Percentiles rank a stretch among this genome's conserved stretches.
These are phyloP conservation scores for Danio jaintianensis DNA, from an alignment of 2,797 vertebrate genomes.

Conservation along the genomic window DNA sequence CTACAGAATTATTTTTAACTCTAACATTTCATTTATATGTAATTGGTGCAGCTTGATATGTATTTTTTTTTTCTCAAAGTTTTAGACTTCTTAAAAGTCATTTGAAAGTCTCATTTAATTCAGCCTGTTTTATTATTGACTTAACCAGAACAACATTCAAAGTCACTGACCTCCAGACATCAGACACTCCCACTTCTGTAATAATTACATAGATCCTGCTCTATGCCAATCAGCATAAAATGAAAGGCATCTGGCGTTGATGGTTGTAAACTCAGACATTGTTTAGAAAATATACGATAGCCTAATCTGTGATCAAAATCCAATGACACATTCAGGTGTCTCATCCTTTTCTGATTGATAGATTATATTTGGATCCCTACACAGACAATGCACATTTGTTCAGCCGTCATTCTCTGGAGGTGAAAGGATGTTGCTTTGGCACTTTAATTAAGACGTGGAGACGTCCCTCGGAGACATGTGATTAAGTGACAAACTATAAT, in stretches of 20 bases:
- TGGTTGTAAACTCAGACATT: background rate
- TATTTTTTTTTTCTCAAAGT: background rate
- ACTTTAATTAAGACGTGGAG: conserved; percentile 66
- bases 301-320: conserved; percentile 6
- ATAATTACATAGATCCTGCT: background rate
- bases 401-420: conserved; percentile 11
- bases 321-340: background rate
- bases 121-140: background rate
- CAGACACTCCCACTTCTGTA: background rate
- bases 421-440: conserved; percentile 51
- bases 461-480: conserved; percentile 57
- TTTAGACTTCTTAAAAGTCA: background rate
- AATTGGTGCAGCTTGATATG: too few relatives aligned
- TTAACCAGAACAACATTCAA: background rate
- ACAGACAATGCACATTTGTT: background rate
- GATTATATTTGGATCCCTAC: background rate
- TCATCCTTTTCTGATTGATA: background rate
- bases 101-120: background rate
- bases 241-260: background rate
- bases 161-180: conserved; percentile 4
- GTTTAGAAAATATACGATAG: background rate
- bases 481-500: conserved; percentile 68
- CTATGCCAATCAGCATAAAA: background rate
- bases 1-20: background rate
- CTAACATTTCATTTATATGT: too few relatives aligned